Conservation (phyloP, 2,113 vertebrate species). For the Meleagris gallopavo region DNA sequence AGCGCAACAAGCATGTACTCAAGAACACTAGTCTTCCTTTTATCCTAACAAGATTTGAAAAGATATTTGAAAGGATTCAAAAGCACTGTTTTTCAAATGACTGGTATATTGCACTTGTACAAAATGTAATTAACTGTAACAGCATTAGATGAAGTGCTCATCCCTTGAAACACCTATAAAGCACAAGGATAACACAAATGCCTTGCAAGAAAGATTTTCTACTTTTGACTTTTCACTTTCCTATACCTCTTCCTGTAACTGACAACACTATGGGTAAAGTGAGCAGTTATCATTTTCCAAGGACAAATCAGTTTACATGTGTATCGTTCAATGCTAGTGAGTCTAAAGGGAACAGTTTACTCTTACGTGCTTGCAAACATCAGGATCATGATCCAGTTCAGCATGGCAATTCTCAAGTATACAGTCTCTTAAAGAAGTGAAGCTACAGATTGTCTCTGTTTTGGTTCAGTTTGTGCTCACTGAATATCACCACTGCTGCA, state of each 20-base stretch:
- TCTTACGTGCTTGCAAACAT: not conserved
- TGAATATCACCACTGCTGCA: not conserved
- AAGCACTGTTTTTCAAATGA: not conserved
- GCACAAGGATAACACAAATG: not conserved
- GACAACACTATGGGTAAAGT: not conserved
- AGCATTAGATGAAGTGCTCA: not conserved
- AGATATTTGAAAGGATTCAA: not conserved
- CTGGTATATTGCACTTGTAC: not conserved
- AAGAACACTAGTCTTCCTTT: not conserved
- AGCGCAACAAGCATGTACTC: not conserved
- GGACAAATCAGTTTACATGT: not conserved
- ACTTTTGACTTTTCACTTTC: not conserved
- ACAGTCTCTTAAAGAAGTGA: not conserved
- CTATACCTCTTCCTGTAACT: not conserved
- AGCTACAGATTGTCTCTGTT: not conserved
- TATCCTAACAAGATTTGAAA: not conserved
- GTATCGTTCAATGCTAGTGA: not conserved
- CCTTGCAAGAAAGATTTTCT: not conserved
- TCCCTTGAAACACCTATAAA: not conserved
- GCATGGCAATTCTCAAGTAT: fast-evolving
- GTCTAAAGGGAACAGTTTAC: not conserved
- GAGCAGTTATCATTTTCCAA: not conserved
- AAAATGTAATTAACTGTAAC: not conserved
- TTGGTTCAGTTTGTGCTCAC: not conserved
- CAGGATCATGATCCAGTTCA: not conserved